Conservation (phyloP, 2,113 vertebrate genomes). For the Hystrix cristata region DNA sequence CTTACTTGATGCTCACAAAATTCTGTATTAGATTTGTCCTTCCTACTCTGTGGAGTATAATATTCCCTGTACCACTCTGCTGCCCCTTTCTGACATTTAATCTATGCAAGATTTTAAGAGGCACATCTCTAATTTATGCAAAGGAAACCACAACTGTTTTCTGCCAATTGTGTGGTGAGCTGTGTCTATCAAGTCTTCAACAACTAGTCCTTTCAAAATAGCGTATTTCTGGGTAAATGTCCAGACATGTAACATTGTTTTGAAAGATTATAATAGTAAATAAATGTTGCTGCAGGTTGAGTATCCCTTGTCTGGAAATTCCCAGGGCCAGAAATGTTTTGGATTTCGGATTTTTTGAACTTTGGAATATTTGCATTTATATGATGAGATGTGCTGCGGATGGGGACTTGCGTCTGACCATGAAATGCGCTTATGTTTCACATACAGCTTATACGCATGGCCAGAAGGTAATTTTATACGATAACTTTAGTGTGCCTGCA, state of each 20-base stretch:
- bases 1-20: constrained; percentile 36
- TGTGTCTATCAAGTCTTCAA: neutral
- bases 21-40: constrained; percentile 44
- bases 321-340: neutral
- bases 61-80: constrained; percentile 1
- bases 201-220: neutral
- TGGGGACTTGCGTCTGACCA: neutral
- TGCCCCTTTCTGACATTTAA: neutral
- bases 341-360: neutral
- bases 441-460: neutral
- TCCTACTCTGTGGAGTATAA: constrained; percentile 58
- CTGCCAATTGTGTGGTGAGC: neutral
- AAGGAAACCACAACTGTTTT: neutral
- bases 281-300: neutral
- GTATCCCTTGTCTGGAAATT: neutral
- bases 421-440: neutral
- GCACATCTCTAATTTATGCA: neutral
- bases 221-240: neutral
- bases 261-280: neutral
- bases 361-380: neutral
- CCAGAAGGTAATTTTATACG: neutral
- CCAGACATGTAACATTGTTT: neutral
- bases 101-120: neutral
- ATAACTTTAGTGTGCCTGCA: neutral
- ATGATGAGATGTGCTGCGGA: neutral